These are phyloP conservation scores for Enteromius afrohamiltoni DNA, from an alignment of 2,797 vertebrate genomes.

Conservation along the genomic window DNA sequence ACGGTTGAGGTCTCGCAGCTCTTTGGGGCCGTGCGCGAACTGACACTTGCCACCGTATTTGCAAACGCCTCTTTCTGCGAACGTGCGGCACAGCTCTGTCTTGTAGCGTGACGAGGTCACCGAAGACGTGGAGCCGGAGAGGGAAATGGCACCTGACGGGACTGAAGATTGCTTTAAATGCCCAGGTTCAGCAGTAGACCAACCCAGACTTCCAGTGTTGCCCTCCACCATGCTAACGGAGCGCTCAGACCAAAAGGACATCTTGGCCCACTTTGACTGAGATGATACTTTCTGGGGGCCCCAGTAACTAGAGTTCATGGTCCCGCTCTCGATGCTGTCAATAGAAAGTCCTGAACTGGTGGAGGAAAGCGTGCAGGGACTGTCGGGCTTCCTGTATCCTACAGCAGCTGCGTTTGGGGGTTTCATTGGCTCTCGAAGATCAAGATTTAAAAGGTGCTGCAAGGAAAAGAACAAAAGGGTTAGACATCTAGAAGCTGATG, in stretches of 20 bases:
- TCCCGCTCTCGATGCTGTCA: slow-evolving; percentile 30
- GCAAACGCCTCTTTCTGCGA: slow-evolving; percentile 79
- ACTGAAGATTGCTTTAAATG: slow-evolving; percentile 31
- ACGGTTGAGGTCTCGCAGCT: slow-evolving; percentile 79
- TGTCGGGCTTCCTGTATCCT: slow-evolving; percentile 44
- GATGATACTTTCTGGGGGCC: slow-evolving; percentile 50
- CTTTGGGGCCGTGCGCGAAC: slow-evolving; percentile 80
- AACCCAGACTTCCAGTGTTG: slow-evolving; percentile 47
- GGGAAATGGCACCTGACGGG: not conserved
- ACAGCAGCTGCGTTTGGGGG: slow-evolving; percentile 30
- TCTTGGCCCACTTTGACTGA: slow-evolving; percentile 46
- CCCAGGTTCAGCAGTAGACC: slow-evolving; percentile 25
- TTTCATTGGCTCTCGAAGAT: slow-evolving; percentile 51
- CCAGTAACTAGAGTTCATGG: slow-evolving; percentile 39
- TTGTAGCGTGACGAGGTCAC: slow-evolving; percentile 79
- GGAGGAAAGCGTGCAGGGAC: slow-evolving; percentile 52
- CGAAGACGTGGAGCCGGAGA: slow-evolving; percentile 50
- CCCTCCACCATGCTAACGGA: slow-evolving; percentile 69
- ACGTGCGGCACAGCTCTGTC: slow-evolving; percentile 84
- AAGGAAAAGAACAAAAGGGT: not conserved
- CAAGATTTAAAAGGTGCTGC: slow-evolving; percentile 63
- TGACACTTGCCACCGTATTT: slow-evolving; percentile 85
- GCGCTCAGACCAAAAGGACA: slow-evolving; percentile 64
- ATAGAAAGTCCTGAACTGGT: slow-evolving; percentile 34
- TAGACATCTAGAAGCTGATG: not conserved